These are phyloP conservation scores for Xyliphius kryptos DNA, from an alignment of 2,113 vertebrate species.

Conservation along the genomic window DNA sequence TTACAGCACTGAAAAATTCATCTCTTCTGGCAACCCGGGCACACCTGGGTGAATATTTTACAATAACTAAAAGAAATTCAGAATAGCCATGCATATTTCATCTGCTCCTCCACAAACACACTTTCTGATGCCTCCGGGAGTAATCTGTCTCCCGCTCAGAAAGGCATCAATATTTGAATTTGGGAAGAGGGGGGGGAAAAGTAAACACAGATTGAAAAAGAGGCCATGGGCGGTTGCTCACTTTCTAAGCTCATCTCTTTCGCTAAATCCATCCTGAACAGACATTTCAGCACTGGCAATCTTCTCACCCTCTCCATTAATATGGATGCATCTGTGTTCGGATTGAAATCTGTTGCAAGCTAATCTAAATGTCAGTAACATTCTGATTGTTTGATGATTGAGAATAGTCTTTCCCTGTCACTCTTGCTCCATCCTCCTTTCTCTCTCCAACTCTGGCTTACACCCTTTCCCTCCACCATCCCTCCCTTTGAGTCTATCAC, in stretches of 20 bases:
- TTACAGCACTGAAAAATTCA: constrained; percentile 47
- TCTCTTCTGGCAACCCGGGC: constrained; percentile 45
- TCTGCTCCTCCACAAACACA: constrained; percentile 37
- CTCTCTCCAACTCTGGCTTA: background rate
- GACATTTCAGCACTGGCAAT: background rate
- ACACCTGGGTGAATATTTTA: constrained; percentile 64
- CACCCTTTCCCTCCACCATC: background rate
- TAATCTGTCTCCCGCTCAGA: constrained; percentile 55
- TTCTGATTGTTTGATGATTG: constrained; percentile 36
- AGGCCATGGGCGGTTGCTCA: constrained; percentile 18
- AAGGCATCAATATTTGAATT: constrained; percentile 60
- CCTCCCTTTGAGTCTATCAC: background rate
- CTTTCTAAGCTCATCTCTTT: constrained; percentile 14
- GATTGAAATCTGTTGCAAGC: constrained; percentile 28
- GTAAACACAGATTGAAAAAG: constrained; percentile 38
- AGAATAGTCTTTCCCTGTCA: background rate
- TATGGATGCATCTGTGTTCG: constrained; percentile 26
- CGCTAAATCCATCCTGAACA: constrained; percentile 24
- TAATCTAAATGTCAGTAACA: constrained; percentile 42
- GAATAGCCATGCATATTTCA: constrained; percentile 62
- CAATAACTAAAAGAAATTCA: constrained; percentile 65
- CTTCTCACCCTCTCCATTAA: constrained; percentile 11
- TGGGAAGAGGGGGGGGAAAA: constrained; percentile 37
- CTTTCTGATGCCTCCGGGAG: constrained; percentile 48
- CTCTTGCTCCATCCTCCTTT: background rate